Evolutionary conservation across 2,888 invertebrate species (phyloP), one percentile per base, ranked within the genome.

Genomic region (Rotaria sp.): DNA sequence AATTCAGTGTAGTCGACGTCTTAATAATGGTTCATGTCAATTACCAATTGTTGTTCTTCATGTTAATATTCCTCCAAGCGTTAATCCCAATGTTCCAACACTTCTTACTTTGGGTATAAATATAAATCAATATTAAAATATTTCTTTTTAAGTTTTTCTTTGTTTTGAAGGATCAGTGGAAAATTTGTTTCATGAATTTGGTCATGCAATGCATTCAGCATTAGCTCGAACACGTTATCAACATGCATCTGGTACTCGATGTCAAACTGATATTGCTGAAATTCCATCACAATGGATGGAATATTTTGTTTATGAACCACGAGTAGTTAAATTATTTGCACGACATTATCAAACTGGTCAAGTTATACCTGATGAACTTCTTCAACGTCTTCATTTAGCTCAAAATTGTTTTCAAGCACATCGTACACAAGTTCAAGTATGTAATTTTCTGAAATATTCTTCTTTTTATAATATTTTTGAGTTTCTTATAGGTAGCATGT

Each of bases 161-260:
- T 38, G 18, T 21, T n/a, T 52, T 24, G 5, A 18, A 85, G 85
- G 75, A 52, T 75, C 80, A 55, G 94, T 97, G 18, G 97, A 98
- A 91, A 99, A 97, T 92, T 93, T 99, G 88, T 98, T 98, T 92
- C 99, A 99, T 91, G 98, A 99, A 93, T 94, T 96, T 94, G 99
- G 99, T 0, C 99, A 99, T 92, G 99, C 98, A 30, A 94, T 98
- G 93, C 99, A 99, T 92, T 97, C 97, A 35, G 97, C 99, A 96
- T 92, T 99, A 88, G 99, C 96, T 4, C 93, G 97, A 85, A 97
- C 97, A 0, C 93, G 94, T 87, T 96, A 97, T 92, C 99, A 99
- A 92, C 98, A 99, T 92, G 96, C 98, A 84, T 95, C 97, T 8
- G 80, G 92, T 92, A 99, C 99, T 0, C 93, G 99, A 87, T 98